Base-by-base conservation (phyloP, 2,113 vertebrate species). In the Crotalus viridis region DNA sequence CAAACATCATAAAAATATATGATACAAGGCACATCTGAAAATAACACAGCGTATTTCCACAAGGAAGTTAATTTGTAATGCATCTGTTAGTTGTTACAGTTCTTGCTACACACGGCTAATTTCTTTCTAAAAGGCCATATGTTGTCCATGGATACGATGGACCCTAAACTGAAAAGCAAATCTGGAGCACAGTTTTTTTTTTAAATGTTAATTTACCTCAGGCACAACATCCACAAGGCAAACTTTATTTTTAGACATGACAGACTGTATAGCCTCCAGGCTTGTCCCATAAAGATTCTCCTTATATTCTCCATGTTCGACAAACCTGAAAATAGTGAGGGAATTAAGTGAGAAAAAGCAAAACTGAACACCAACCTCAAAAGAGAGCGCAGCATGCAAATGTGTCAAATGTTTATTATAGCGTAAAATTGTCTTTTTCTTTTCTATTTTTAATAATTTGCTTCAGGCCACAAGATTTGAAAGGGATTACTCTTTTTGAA, bases 201-300 rank as follows among this genome's bases (percentile, higher is more conserved):
- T 55, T 39, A 39, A 33, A 81, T 55, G 24, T 89, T 91, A 90
- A n/a, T 90, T 98, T 94, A 99, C 99, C 96, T 99, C 98, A 24
- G 99, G 99, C 24, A 99, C 98, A 89, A 99, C 98, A 85, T 99
- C 99, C 97, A 99, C 98, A 95, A 99, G 94, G 96, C 99, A 99
- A 69, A 98, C 96, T 97, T 99, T 99, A 96, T 98, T 99, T 93
- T 97, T 98, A 95, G 97, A 97, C 98, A 99, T 96, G 89, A 98
- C 97, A 0, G 96, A 96, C 10, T 98, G 98, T 93, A 99, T 99
- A 91, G 99, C 98, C 87, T 99, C 98, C 92, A 99, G 96, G 93
- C 98, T 99, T 91, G 98, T 99, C 26, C 99, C 99, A 0, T 99
- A 99, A 59, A 99, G 97, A 88, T 99, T 98, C 24, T 99, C 99